Conservation (phyloP, 2,797 vertebrate genomes). For the Scolopax rusticola region DNA sequence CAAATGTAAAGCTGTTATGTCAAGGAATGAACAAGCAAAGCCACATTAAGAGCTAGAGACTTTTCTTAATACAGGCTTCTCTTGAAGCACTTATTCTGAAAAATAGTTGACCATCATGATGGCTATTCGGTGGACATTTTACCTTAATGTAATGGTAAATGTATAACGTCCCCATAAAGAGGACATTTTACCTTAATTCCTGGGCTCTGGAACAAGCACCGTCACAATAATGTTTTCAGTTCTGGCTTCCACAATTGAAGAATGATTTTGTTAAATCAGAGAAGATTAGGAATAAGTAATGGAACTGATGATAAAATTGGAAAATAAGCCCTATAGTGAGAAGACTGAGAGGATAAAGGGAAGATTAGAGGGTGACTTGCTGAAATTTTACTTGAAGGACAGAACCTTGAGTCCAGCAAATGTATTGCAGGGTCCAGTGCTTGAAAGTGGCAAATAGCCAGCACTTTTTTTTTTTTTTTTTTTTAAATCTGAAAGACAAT, state of each 20-base stretch:
- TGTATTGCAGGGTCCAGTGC: background rate
- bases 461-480: background rate
- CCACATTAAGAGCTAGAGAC: background rate
- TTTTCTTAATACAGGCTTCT: background rate
- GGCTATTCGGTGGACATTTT: background rate
- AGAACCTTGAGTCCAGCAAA: slow-evolving; percentile 12
- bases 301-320: background rate
- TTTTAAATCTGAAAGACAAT: background rate
- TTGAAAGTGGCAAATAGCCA: slow-evolving; percentile 34
- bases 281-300: background rate
- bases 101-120: background rate
- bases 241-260: background rate
- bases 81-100: background rate
- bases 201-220: background rate
- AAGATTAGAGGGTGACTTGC: slow-evolving; percentile 16
- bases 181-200: background rate
- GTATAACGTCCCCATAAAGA: background rate
- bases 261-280: background rate
- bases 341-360: background rate
- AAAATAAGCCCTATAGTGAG: background rate
- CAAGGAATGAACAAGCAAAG: background rate
- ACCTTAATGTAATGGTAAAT: background rate
- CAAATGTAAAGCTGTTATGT: background rate
- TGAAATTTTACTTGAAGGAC: slow-evolving; percentile 39
- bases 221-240: background rate